Evolutionary conservation across 2,888 invertebrate genomes (phyloP).

Genomic region (Busseola fusca): DNA sequence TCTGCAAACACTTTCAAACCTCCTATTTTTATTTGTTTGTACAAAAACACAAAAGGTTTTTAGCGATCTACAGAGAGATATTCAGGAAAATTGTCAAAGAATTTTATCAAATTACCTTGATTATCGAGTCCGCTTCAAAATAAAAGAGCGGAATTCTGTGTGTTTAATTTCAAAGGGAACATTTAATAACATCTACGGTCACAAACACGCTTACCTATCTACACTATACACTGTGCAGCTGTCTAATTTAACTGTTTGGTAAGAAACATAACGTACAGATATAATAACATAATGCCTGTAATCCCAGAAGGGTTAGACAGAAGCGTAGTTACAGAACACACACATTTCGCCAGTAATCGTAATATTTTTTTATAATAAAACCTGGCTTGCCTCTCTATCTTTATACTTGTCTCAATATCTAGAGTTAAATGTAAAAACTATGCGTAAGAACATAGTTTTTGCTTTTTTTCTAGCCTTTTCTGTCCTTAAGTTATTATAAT

Average conservation of each 20-base stretch:
- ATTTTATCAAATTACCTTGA: conserved; percentile 1
- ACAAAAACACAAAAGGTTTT: conserved; percentile 1
- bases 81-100: not conserved
- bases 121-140: not conserved
- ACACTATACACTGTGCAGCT: not conserved
- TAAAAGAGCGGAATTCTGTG: not conserved
- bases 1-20: conserved; percentile 49
- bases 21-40: conserved; percentile 20
- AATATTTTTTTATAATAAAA: not conserved
- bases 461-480: not conserved
- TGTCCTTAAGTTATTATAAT: not conserved
- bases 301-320: no score
- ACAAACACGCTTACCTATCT: not conserved
- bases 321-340: not conserved
- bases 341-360: not conserved
- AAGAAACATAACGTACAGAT: not conserved
- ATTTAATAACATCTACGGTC: conserved; percentile 10
- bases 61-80: not conserved
- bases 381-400: not conserved
- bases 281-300: not conserved
- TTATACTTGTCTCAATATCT: not conserved
- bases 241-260: not conserved
- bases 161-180: not conserved
- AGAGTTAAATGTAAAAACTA: not conserved
- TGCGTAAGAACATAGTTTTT: not conserved